Percentiles rank a stretch among this genome's conserved stretches.
Conservation (phyloP, 2,113 vertebrate genomes). For the Pyxicephalus adspersus region DNA sequence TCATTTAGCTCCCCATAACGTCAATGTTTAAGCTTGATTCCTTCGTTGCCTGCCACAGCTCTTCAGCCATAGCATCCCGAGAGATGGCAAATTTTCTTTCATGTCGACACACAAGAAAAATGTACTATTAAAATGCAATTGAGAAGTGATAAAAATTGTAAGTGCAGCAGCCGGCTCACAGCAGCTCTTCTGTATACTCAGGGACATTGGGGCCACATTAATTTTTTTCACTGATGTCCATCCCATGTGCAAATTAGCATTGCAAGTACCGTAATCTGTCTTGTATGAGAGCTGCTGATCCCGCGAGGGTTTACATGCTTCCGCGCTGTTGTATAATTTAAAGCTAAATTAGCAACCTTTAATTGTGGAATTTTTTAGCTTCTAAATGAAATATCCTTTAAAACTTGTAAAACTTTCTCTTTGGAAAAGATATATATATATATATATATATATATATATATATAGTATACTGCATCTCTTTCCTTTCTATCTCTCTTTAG, state of each 20-base stretch:
- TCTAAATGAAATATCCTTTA: slow-evolving; percentile 6
- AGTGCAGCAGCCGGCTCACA: slow-evolving; percentile 76
- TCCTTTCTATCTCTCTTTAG: no score
- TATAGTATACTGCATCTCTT: no score
- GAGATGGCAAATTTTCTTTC: slow-evolving; percentile 82
- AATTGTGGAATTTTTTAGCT: slow-evolving; percentile 33
- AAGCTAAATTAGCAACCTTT: slow-evolving; percentile 58
- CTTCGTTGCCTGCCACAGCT: slow-evolving; percentile 67
- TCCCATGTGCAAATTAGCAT: slow-evolving; percentile 83
- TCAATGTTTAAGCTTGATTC: slow-evolving; percentile 61
- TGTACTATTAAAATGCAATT: slow-evolving; percentile 84
- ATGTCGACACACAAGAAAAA: slow-evolving; percentile 82
- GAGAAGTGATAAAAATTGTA: slow-evolving; percentile 79
- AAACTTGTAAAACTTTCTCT: background rate
- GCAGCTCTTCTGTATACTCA: slow-evolving; percentile 74
- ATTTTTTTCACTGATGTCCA: slow-evolving; percentile 78
- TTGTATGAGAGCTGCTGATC: slow-evolving; percentile 75
- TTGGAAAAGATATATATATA: no score
- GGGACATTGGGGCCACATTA: slow-evolving; percentile 80
- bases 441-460: no score
- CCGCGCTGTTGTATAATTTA: slow-evolving; percentile 69
- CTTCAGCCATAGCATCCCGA: slow-evolving; percentile 70
- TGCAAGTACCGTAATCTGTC: slow-evolving; percentile 79
- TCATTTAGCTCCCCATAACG: slow-evolving; percentile 58
- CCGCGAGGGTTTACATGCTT: slow-evolving; percentile 72